These are phyloP conservation scores for Aricia artaxerxes DNA, from an alignment of 2,888 invertebrate genomes.

Conservation along the genomic window DNA sequence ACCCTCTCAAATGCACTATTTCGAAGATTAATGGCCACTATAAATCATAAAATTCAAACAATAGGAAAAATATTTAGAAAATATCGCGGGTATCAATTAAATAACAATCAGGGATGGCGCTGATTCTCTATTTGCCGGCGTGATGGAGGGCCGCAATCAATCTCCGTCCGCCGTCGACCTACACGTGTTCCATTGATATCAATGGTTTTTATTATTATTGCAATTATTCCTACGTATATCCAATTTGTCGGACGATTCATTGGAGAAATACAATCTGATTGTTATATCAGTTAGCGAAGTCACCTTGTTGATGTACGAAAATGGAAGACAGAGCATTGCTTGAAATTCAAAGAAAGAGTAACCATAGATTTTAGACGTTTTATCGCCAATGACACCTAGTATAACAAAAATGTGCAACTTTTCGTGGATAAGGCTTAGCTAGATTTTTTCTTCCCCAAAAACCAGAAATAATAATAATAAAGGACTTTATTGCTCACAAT, in stretches of 20 bases:
- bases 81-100: constrained; percentile 11
- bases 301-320: background rate
- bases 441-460: no score
- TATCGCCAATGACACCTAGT: no score
- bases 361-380: no score
- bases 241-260: constrained; percentile 1
- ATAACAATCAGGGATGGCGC: constrained; percentile 13
- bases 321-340: background rate
- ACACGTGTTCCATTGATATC: constrained; percentile 38
- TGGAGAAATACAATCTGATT: background rate
- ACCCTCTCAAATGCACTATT: background rate
- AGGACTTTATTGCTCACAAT: no score
- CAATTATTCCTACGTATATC: constrained; percentile 32
- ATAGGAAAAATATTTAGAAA: constrained; percentile 14
- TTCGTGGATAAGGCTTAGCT: no score
- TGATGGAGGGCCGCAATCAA: constrained; percentile 34
- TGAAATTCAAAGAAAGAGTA: no score
- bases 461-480: no score
- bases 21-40: background rate
- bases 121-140: constrained; percentile 33
- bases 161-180: constrained; percentile 33
- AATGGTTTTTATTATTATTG: constrained; percentile 37
- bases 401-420: no score
- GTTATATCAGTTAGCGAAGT: background rate
- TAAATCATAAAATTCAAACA: constrained; percentile 17